A percentile compares a stretch with the other conserved stretches of the same genome.
phyloP scores from a whole-genome alignment of 92 coral and sea anemone genomes.

The Heliopora coerulea region DNA sequence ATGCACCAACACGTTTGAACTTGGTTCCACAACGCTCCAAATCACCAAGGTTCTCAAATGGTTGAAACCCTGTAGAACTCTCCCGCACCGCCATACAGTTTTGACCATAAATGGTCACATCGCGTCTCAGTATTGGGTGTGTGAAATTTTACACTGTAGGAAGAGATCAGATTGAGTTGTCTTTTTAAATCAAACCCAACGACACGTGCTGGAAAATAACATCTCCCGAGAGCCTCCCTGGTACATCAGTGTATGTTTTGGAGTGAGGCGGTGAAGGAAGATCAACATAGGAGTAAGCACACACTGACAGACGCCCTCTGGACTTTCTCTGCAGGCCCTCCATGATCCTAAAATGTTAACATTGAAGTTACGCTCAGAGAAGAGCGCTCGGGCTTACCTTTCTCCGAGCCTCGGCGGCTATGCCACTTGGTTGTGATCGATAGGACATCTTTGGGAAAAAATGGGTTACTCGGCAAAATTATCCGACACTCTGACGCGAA shows the following conservation, averaged over 20 bases:
- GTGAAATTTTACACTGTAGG: too few species aligned
- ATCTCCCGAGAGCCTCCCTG: too few species aligned
- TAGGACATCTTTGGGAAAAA: background rate
- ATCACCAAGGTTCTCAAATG: background rate
- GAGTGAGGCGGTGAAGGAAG: too few species aligned
- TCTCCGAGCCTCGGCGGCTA: conserved; percentile 36
- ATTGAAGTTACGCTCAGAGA: background rate
- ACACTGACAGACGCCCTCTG: background rate
- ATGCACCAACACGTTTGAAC: background rate
- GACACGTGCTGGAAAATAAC: too few species aligned
- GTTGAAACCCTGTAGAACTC: background rate
- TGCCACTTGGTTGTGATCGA: conserved; percentile 28
- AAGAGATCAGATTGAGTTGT: too few species aligned
- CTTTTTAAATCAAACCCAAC: too few species aligned
- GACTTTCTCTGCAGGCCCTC: background rate
- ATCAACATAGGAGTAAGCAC: too few species aligned
- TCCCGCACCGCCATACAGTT: background rate
- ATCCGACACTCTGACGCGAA: conserved; percentile 14
- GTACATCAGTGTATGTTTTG: too few species aligned
- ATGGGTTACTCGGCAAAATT: background rate
- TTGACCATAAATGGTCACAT: conserved; percentile 16
- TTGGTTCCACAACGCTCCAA: background rate
- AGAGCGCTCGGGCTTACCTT: conserved; percentile 28
- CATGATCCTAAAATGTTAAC: background rate
- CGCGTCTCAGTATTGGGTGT: too few species aligned